A percentile compares a stretch with the other conserved stretches of the same genome.
Conservation (phyloP, 2,797 vertebrate species). For the Hydrocynus forskahlii region DNA sequence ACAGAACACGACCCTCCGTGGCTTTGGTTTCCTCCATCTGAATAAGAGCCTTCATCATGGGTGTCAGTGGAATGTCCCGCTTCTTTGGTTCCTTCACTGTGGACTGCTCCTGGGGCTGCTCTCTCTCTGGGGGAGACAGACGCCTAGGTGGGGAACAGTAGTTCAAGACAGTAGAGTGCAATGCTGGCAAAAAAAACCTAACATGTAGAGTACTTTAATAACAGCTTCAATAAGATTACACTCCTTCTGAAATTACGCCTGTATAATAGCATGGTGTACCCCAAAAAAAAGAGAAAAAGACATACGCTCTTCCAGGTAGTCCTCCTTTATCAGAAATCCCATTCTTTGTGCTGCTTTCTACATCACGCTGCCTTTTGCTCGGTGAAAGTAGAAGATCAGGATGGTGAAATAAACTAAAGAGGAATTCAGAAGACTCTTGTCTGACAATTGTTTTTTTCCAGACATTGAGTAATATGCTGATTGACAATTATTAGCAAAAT, state of each 20-base stretch:
- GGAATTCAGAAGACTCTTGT: background rate
- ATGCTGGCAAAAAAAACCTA: too few species aligned
- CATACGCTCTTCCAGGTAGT: conserved; percentile 74
- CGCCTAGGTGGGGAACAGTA: conserved; percentile 61
- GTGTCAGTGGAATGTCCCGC: conserved; percentile 74
- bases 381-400: conserved; percentile 71
- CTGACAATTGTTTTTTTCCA: too few species aligned
- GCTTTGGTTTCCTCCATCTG: conserved; percentile 88
- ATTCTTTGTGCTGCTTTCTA: conserved; percentile 78
- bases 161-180: conserved; percentile 38
- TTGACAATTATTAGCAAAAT: too few species aligned
- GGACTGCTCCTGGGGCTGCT: conserved; percentile 66
- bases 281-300: background rate
- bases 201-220: too few species aligned
- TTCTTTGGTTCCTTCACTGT: conserved; percentile 69
- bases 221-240: too few species aligned
- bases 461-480: too few species aligned
- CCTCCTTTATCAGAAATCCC: conserved; percentile 72
- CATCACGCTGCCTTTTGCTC: conserved; percentile 67
- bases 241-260: background rate
- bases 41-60: conserved; percentile 89
- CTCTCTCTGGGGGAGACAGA: conserved; percentile 83
- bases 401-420: conserved; percentile 71
- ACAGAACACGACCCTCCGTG: conserved; percentile 81
- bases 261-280: background rate